These are phyloP conservation scores for Cheilosia grossa DNA, from an alignment of 2,888 invertebrate species.

Conservation along the genomic window DNA sequence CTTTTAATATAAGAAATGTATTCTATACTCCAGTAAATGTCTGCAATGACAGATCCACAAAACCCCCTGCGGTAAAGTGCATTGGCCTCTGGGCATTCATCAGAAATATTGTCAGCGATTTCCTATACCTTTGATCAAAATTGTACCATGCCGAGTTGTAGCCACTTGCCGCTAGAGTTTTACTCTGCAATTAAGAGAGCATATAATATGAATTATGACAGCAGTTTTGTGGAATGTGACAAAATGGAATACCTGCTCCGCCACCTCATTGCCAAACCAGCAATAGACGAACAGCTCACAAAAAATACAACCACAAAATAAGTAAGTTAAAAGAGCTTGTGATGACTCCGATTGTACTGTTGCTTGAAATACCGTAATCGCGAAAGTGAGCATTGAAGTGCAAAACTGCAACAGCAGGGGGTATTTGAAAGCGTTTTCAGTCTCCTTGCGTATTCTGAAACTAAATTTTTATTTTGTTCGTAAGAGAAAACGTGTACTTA, in stretches of 20 bases:
- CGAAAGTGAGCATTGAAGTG: constrained; percentile 77
- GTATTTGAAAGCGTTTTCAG: constrained; percentile 76
- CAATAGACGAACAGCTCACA: constrained; percentile 79
- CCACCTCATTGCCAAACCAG: constrained; percentile 79
- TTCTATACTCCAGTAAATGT: constrained; percentile 76
- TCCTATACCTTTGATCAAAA: constrained; percentile 75
- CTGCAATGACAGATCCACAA: constrained; percentile 77
- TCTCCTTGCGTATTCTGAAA: constrained; percentile 76
- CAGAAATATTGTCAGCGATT: constrained; percentile 76
- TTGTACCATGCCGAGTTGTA: constrained; percentile 77
- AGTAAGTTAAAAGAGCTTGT: constrained; percentile 76
- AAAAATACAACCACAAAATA: constrained; percentile 77
- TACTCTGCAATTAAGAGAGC: constrained; percentile 75
- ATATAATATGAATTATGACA: neutral
- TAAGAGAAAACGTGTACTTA: constrained; percentile 46
- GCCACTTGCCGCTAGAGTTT: constrained; percentile 76
- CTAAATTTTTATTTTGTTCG: neutral
- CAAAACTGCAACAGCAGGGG: constrained; percentile 78
- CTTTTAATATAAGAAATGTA: neutral
- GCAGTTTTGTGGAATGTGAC: neutral
- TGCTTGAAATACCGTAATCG: constrained; percentile 78
- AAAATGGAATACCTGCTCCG: constrained; percentile 76
- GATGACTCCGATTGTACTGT: constrained; percentile 75
- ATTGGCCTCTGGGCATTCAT: constrained; percentile 76
- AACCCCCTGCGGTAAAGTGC: constrained; percentile 78